phyloP scores from a whole-genome alignment of 2,797 vertebrate genomes.

The Alectoris magna region DNA sequence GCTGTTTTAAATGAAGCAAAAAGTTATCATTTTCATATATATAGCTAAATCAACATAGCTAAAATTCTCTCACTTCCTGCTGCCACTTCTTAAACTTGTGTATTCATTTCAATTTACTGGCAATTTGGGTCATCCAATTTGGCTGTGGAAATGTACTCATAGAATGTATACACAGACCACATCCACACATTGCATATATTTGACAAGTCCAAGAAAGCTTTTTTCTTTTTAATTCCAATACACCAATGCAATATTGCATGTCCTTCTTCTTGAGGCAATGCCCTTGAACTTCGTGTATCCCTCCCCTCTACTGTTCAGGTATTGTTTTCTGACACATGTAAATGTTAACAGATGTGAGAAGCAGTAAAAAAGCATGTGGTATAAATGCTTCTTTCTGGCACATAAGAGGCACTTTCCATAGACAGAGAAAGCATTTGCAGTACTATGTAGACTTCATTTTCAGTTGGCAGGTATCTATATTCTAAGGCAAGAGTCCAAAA shows the following conservation, averaged over 20 bases:
- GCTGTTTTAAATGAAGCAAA: background rate
- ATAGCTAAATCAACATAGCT: background rate
- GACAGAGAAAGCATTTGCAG: conserved; percentile 60
- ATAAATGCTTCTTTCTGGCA: conserved; percentile 68
- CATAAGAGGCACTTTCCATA: conserved; percentile 59
- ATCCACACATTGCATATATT: background rate
- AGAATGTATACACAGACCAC: background rate
- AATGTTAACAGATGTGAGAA: conserved; percentile 69
- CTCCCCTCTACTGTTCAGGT: conserved; percentile 56
- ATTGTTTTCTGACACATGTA: conserved; percentile 68
- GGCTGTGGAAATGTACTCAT: background rate
- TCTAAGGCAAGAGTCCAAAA: conserved; percentile 49
- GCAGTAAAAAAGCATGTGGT: conserved; percentile 57
- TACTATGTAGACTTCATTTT: conserved; percentile 59
- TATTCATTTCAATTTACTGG: background rate
- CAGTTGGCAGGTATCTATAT: conserved; percentile 69
- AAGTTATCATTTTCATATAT: background rate
- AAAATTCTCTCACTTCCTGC: background rate
- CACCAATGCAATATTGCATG: background rate
- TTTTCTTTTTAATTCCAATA: background rate
- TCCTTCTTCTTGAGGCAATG: conserved; percentile 33
- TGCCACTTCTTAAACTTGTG: background rate
- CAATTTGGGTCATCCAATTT: background rate
- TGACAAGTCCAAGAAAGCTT: conserved; percentile 11
- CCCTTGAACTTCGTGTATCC: conserved; percentile 52